Evolutionary conservation across 2,797 vertebrate species (phyloP).

Genomic region (Phalloptychus januarius): DNA sequence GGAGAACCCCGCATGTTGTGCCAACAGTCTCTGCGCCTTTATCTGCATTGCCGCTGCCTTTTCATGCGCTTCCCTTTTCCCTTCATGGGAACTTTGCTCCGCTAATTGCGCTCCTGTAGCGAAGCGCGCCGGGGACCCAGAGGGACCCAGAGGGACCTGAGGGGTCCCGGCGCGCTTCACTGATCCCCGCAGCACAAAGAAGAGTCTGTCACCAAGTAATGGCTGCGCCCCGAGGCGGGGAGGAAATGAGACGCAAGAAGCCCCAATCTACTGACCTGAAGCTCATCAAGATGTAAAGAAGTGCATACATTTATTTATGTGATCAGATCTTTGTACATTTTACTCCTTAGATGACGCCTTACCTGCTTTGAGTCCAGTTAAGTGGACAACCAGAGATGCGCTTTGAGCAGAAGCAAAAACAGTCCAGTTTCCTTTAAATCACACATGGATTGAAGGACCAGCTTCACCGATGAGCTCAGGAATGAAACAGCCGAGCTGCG

Average conservation of each 20-base stretch:
- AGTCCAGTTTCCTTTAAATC: constrained; percentile 21
- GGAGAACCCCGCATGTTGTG: neutral
- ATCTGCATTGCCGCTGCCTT: neutral
- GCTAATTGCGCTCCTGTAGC: neutral
- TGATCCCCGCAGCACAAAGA: constrained; percentile 35
- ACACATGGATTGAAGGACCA: constrained; percentile 15
- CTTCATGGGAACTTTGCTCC: neutral
- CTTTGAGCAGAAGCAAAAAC: constrained; percentile 16
- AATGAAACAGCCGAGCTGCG: neutral
- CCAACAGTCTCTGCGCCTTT: neutral
- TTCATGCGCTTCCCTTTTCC: neutral
- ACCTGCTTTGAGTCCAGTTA: constrained; percentile 52
- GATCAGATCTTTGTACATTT: neutral
- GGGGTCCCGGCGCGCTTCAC: neutral
- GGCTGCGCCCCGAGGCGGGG: neutral
- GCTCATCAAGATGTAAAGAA: neutral
- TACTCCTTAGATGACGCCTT: constrained; percentile 19
- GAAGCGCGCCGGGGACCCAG: neutral
- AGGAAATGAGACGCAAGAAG: neutral
- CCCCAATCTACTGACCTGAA: neutral
- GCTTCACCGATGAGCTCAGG: neutral
- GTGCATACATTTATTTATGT: neutral
- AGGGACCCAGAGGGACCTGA: neutral
- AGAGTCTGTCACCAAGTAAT: constrained; percentile 15
- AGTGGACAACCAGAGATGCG: neutral